Evolutionary conservation across 2,888 invertebrate species (phyloP), one percentile per base, ranked within the genome.

Genomic region (Cyrtodaria siliqua): DNA sequence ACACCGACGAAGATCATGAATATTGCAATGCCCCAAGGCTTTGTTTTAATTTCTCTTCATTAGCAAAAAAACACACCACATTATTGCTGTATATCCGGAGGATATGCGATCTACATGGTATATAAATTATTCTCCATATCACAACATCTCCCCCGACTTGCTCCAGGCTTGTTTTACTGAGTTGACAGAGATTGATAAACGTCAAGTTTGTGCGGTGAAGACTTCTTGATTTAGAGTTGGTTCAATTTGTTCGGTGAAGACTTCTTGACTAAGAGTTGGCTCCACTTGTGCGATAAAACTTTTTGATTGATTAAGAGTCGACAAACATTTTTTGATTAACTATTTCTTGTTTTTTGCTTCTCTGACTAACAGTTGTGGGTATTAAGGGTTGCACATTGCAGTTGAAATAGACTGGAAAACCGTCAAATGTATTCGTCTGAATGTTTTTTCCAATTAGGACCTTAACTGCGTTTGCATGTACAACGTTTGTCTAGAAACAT

Each of bases 41-140:
- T 67, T 67, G 67, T 67, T 67, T 67, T 67, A 59, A 67, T 67
- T 44, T 52, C 52, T 52, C 18, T 23, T 33, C 26, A 50, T 44
- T 49, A 24, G 33, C 56, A 56, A 49, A 64, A 57, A n/a, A 33
- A 33, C 33, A 33, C 33, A 33, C 33, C 33, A 33, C 33, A 33
- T 33, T 33, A 33, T 33, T 8, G 33, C 33, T 8, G 33, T 33
- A 33, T 33, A 33, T 33, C 33, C 12, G 6, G 33, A 33, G 33
- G 33, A 33, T 33, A 33, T 33, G 33, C 12, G 33, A 33, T 33
- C 33, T 33, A 33, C 33, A 33, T 33, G 33, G 33, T 33, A 33
- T 12, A 33, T 33, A 12, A 33, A 33, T 33, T 33, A 33, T 33
- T 33, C 12, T 33, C 33, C 33, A 33, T 33, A 33, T 33, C 33